Conservation (phyloP, 2,113 vertebrate species). For the Nothoprocta pentlandii region DNA sequence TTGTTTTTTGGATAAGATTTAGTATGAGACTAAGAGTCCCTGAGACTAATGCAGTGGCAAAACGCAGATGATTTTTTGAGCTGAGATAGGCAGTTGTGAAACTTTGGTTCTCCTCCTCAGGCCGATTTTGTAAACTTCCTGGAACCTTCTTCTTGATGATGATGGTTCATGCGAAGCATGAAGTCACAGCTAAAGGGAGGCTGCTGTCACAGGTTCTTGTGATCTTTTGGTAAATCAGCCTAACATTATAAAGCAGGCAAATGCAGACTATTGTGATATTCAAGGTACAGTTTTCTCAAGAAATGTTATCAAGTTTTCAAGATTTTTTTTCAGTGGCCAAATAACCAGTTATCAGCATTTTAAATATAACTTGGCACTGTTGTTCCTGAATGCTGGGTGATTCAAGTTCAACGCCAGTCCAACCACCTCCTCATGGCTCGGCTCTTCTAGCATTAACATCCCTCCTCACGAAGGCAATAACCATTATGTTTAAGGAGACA, state of each 20-base stretch:
- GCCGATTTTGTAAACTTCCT: background rate
- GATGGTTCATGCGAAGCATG: background rate
- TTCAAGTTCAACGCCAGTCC: background rate
- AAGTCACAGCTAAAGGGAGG: background rate
- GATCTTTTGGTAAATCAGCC: background rate
- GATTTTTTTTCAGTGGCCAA: background rate
- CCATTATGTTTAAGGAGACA: background rate
- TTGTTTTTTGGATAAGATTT: background rate
- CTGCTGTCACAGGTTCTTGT: background rate
- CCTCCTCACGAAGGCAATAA: background rate
- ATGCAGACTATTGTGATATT: background rate
- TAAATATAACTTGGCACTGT: background rate
- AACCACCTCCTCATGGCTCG: background rate
- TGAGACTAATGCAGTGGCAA: background rate
- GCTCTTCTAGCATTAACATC: background rate
- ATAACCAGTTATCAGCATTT: background rate
- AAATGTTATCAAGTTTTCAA: background rate
- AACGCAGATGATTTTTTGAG: background rate
- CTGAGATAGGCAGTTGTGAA: background rate
- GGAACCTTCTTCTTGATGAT: background rate
- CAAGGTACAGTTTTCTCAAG: background rate
- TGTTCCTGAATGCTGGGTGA: background rate
- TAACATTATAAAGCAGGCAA: background rate
- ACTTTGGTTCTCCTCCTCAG: background rate
- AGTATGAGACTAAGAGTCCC: background rate